Evolutionary conservation across 2,888 invertebrate genomes (phyloP), one percentile per base, ranked within the genome.

Genomic region (Drosophila borealis): DNA sequence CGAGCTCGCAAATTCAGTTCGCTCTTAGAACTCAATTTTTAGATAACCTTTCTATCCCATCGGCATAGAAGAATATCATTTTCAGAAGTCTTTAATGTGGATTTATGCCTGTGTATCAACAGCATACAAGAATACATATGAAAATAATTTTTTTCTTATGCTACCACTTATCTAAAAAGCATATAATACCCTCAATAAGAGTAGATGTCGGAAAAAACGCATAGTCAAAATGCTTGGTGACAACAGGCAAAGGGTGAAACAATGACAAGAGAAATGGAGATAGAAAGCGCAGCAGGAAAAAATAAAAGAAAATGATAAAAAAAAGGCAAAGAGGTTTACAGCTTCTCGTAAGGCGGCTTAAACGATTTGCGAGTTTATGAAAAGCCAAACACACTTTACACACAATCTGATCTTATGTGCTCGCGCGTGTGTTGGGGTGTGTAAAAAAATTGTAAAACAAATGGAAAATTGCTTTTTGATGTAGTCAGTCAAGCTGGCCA

Each of bases 401-500:
- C 76, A 74, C 71, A 80, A 71, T 72, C 71, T 66, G 57, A 65
- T 60, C 64, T 56, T 41, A 65, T 39, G 41, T 46, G 36, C 44
- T 41, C 42, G 36, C 29, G 44, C 45, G 11, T 57, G 46, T 45
- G 39, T 29, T n/a, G 25, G 39, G 39, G 36, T 63, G 63, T 65
- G 54, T 11, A 39, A 39, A 64, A 64, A 74, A 71, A 82, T 65
- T 74, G 81, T 65, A 76, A 75, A 80, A 78, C 85, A 84, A 85
- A 82, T 85, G 82, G 88, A 76, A 85, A 85, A 88, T 85, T 88
- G 85, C 79, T 88, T 85, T 85, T 85, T 79, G 88, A 85, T 85
- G 85, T 86, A 82, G 70, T 85, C 75, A 74, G 71, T 72, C 74
- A 78, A 70, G 62, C 73, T 64, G 63, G 45, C 67, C 70, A 46